phyloP scores from a whole-genome alignment of 1,140 invertebrate genomes.

The Linepithema humile region DNA sequence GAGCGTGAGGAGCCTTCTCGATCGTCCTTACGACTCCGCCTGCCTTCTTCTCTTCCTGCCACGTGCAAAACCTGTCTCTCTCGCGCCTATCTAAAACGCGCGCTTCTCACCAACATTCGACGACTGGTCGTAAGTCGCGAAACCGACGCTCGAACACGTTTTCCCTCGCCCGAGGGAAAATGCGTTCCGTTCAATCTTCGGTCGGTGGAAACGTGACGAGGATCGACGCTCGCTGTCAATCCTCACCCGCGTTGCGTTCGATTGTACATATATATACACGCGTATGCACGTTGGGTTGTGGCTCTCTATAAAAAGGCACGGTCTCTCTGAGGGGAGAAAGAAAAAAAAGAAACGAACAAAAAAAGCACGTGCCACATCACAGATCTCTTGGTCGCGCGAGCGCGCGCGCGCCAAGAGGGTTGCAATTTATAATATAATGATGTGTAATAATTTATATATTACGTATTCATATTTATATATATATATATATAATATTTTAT shows the following conservation, averaged over 20 bases:
- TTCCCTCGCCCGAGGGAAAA: not conserved
- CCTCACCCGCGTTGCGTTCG: not conserved
- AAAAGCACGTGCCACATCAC: conserved; percentile 64
- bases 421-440: conserved; percentile 41
- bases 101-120: conserved; percentile 2
- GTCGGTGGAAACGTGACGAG: not conserved
- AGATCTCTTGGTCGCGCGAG: conserved; percentile 43
- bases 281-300: conserved; percentile 26
- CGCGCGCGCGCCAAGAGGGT: conserved; percentile 52
- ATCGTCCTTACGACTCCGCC: not conserved
- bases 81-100: not conserved
- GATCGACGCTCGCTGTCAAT: not conserved
- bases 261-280: not conserved
- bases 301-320: not conserved
- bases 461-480: conserved; percentile 36
- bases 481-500: conserved; percentile 63
- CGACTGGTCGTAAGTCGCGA: conserved; percentile 44
- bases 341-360: conserved; percentile 53
- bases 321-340: no score
- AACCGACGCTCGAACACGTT: not conserved
- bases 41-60: not conserved
- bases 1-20: not conserved
- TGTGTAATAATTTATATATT: conserved; percentile 52
- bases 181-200: not conserved
- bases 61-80: not conserved